A percentile compares a stretch with the other conserved stretches of the same genome.
These are phyloP conservation scores for Balaeniceps rex DNA, from an alignment of 2,113 vertebrate species.

Conservation along the genomic window DNA sequence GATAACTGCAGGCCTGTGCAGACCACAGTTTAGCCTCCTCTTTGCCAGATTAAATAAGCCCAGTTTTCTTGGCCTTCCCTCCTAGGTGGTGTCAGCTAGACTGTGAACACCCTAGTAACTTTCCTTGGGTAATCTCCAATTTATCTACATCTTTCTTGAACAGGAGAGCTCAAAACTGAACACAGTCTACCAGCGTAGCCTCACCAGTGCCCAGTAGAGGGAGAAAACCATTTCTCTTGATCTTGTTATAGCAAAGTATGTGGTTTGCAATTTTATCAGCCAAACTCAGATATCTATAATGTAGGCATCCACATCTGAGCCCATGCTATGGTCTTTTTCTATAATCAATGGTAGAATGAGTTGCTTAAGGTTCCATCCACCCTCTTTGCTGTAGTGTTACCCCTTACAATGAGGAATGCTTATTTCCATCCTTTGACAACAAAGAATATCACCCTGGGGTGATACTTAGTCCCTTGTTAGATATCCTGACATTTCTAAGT, in stretches of 20 bases:
- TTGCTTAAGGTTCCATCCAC: background rate
- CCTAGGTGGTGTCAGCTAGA: background rate
- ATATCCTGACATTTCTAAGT: background rate
- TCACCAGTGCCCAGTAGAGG: background rate
- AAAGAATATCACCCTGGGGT: background rate
- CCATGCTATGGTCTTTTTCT: background rate
- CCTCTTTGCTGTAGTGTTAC: background rate
- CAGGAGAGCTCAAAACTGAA: background rate
- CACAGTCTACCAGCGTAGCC: background rate
- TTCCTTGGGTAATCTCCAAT: background rate
- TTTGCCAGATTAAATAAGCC: background rate
- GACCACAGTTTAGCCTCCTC: background rate
- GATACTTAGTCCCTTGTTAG: background rate
- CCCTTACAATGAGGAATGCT: background rate
- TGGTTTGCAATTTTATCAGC: background rate
- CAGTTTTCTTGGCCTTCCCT: background rate
- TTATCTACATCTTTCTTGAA: background rate
- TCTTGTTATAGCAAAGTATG: background rate
- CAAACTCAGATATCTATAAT: background rate
- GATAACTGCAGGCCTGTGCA: background rate
- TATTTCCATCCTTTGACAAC: background rate
- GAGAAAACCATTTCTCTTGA: background rate
- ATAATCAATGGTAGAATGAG: background rate
- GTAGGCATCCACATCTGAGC: background rate
- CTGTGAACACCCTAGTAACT: background rate